phyloP scores from a whole-genome alignment of 1,140 invertebrate genomes.

The Dryas iulia region DNA sequence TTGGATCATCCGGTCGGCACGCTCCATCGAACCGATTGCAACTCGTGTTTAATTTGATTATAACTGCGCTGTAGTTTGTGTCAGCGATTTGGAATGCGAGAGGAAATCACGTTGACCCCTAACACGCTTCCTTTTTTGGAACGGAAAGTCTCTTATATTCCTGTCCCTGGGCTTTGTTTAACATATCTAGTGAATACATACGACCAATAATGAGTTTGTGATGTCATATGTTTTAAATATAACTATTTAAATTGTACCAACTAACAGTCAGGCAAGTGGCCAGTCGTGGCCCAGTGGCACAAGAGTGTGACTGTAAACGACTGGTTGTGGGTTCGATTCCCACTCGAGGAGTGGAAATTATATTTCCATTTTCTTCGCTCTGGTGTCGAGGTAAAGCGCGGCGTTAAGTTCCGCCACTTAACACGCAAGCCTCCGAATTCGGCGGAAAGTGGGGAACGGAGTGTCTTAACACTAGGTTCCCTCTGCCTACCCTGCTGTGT shows the following conservation, averaged over 20 bases:
- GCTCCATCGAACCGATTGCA: slow-evolving; percentile 61
- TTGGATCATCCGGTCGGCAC: slow-evolving; percentile 60
- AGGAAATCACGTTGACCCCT: slow-evolving; percentile 75
- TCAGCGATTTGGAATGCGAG: slow-evolving; percentile 71
- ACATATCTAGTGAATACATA: slow-evolving; percentile 35
- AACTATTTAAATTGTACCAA: slow-evolving; percentile 11
- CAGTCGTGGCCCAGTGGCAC: no score
- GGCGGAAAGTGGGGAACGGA: no score
- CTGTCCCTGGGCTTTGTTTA: slow-evolving; percentile 50
- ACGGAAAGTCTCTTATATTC: slow-evolving; percentile 58
- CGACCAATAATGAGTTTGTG: slow-evolving; percentile 35
- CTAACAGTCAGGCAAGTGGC: no score
- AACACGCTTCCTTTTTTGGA: slow-evolving; percentile 67
- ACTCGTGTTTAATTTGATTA: slow-evolving; percentile 66
- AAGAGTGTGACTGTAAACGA: no score
- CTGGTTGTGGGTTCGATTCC: no score
- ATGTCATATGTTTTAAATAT: slow-evolving; percentile 9
- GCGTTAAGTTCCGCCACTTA: no score
- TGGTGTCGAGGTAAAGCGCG: no score
- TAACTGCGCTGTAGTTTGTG: slow-evolving; percentile 57
- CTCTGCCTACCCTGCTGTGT: no score
- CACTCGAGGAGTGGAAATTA: no score
- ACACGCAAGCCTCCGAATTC: no score
- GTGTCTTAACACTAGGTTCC: no score
- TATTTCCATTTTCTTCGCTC: no score